Conservation (phyloP, 2,888 invertebrate species). For the Eremobia ochroleuca region DNA sequence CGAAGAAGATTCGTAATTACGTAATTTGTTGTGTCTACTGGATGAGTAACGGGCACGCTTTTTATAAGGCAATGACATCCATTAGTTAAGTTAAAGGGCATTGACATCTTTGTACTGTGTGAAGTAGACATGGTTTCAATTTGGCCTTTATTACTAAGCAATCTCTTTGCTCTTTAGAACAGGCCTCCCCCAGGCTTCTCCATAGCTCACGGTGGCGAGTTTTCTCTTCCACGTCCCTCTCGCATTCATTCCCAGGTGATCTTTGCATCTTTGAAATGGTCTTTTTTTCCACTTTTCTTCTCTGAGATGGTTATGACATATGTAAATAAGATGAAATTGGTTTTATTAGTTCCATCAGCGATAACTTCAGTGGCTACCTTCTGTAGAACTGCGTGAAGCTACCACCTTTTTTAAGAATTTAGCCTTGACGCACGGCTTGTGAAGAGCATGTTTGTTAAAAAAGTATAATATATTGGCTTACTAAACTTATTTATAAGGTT, state of each 20-base stretch:
- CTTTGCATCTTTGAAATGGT: too few relatives aligned
- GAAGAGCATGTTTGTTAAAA: not conserved
- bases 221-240: too few relatives aligned
- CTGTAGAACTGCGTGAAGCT: not conserved
- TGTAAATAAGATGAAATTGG: not conserved
- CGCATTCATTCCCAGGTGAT: too few relatives aligned
- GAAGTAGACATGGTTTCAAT: not conserved
- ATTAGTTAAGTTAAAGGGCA: conserved; percentile 12
- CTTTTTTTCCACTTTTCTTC: too few relatives aligned
- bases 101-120: conserved; percentile 20
- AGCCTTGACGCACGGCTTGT: not conserved
- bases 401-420: not conserved
- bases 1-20: conserved; percentile 50
- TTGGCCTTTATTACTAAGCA: not conserved
- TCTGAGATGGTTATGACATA: too few relatives aligned
- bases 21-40: conserved; percentile 32
- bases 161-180: too few relatives aligned
- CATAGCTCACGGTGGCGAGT: too few relatives aligned
- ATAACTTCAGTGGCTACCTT: not conserved
- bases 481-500: not conserved
- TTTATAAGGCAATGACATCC: conserved; percentile 44
- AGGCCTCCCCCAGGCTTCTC: too few relatives aligned
- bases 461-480: not conserved
- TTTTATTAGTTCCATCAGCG: not conserved
- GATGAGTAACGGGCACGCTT: conserved; percentile 19